Evolutionary conservation across 1,140 invertebrate genomes (phyloP), one percentile per base, ranked within the genome.

Genomic region (Diabrotica virgifera): DNA sequence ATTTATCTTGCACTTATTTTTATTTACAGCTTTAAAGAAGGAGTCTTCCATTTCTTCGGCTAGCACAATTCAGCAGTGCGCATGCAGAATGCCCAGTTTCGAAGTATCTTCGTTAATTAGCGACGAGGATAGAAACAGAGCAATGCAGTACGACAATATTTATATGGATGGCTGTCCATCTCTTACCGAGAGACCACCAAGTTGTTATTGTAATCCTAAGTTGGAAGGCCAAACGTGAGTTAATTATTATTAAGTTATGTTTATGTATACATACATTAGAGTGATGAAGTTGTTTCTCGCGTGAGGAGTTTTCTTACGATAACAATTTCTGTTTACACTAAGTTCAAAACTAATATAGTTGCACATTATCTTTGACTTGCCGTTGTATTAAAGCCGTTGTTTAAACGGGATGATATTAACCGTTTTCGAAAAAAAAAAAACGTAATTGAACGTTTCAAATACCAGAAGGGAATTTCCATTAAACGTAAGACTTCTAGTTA

Each of bases 31-130:
- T 36, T 59, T 67, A 13, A 67, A 66, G 35, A 65, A 69, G 51
- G 68, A 69, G 52, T n/a, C 36, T 10, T 62, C 59, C n/a, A 69
- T 64, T 13, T 69, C 68, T 6, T 69, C 68, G 24, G 24, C 24
- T 6, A 64, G 64, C 13, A 64, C 66, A 35, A 67, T 60, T 52
- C 69, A 65, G 38, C 36, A 53, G 13, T 51, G 54, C 12, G 37
- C 50, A 57, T 62, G 51, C 50, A 59, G 59, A n/a, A 40, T 38
- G 36, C 24, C 12, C 13, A 59, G 36, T 46, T 62, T 12, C 35
- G 61, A 62, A 10, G 36, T 54, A 24, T 53, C 61, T 24, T 24
- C 24, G 6, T 36, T 36, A 0, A 52, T 40, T 38, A 62, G 52
- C 52, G 61, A 62, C 9, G 59, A 62, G 11, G 40, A 54, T 11